Percentiles rank a stretch among this genome's conserved stretches.
These are phyloP conservation scores for Andrena flavipes DNA, from an alignment of 2,888 invertebrate genomes.

Conservation along the genomic window DNA sequence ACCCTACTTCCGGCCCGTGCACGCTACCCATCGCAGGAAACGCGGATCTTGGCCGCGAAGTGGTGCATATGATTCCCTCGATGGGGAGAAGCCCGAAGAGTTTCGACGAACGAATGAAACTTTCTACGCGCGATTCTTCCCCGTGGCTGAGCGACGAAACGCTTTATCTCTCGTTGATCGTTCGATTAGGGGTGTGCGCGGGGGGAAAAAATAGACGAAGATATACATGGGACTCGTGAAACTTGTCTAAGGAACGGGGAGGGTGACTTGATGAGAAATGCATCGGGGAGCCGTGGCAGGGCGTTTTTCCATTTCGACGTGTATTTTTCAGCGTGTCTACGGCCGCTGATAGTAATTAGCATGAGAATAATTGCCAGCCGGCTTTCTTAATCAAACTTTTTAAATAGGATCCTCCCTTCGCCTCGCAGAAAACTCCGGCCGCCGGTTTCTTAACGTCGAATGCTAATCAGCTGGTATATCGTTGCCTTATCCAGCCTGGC, in stretches of 20 bases:
- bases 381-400: constrained; percentile 84
- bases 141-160: background rate
- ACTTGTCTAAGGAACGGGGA: background rate
- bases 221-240: background rate
- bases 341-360: constrained; percentile 81
- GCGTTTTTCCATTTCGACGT: constrained; percentile 71
- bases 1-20: constrained; percentile 65
- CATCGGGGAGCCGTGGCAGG: constrained; percentile 31
- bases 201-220: background rate
- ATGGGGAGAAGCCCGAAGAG: constrained; percentile 44
- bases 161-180: background rate
- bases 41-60: constrained; percentile 77
- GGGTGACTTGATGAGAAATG: constrained; percentile 29
- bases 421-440: constrained; percentile 52
- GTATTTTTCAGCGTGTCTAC: constrained; percentile 76
- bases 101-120: constrained; percentile 38
- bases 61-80: constrained; percentile 78
- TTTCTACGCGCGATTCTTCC: constrained; percentile 44
- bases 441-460: constrained; percentile 78
- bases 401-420: constrained; percentile 82
- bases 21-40: constrained; percentile 71
- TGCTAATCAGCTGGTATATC: constrained; percentile 80
- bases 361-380: constrained; percentile 82
- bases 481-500: constrained; percentile 77
- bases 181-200: constrained; percentile 10